Conservation (phyloP, 2,888 invertebrate species). For the Machimus atricapillus region DNA sequence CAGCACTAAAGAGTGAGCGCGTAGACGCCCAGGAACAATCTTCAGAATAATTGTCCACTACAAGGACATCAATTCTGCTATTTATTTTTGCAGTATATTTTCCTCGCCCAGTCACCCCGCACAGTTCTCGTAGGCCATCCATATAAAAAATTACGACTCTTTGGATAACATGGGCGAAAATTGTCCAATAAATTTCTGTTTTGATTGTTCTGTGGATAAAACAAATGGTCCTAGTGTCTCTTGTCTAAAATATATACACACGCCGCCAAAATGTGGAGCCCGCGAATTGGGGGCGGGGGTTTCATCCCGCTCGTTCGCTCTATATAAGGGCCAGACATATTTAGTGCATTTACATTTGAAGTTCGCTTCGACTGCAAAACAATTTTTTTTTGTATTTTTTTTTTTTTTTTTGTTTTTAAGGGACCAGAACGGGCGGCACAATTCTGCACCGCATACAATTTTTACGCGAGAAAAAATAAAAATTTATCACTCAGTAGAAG, state of each 20-base stretch:
- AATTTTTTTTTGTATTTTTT: not conserved
- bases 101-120: not conserved
- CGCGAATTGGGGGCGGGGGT: not conserved
- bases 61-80: conserved; percentile 31
- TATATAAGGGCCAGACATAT: not conserved
- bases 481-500: conserved; percentile 39
- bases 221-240: conserved; percentile 39
- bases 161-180: conserved; percentile 43
- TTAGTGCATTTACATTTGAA: conserved; percentile 35
- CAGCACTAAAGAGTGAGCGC: not conserved
- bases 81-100: not conserved
- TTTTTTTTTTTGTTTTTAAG: not conserved
- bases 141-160: conserved; percentile 40
- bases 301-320: not conserved
- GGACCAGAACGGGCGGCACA: not conserved
- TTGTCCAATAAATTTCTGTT: conserved; percentile 47
- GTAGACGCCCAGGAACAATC: conserved; percentile 30
- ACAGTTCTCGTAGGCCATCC: not conserved
- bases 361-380: not conserved
- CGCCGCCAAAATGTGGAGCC: not conserved
- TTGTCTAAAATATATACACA: conserved; percentile 19
- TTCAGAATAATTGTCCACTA: conserved; percentile 31
- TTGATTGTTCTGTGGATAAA: conserved; percentile 46
- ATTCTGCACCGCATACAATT: conserved; percentile 27
- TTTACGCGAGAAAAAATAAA: conserved; percentile 33